Evolutionary conservation across 2,888 invertebrate genomes (phyloP).

Genomic region (Toxonevra muliebris): DNA sequence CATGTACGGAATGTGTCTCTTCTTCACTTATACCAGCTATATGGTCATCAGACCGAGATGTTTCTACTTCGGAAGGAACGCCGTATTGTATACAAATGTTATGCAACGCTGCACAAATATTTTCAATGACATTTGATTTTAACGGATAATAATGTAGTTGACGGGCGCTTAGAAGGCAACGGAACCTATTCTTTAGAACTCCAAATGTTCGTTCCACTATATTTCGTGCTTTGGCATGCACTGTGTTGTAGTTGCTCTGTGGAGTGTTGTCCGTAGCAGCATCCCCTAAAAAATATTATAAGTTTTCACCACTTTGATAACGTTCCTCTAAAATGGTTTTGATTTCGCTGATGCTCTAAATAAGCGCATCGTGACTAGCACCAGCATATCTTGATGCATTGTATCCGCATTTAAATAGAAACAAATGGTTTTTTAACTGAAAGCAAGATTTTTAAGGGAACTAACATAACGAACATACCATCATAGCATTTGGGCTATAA

Average conservation of each 20-base stretch:
- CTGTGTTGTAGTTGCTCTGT: neutral
- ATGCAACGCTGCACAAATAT: conserved; percentile 2
- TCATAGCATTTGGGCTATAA: conserved; percentile 19
- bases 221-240: neutral
- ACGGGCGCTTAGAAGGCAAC: neutral
- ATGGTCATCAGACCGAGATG: too few species aligned
- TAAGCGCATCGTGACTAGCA: conserved; percentile 24
- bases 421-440: too few species aligned
- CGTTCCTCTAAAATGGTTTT: neutral
- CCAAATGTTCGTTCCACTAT: conserved; percentile 1
- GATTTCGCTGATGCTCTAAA: conserved; percentile 19
- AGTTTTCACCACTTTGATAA: conserved; percentile 9
- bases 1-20: too few species aligned
- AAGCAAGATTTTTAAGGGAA: neutral
- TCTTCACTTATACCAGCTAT: too few species aligned
- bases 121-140: conserved; percentile 1
- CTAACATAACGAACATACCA: conserved; percentile 2
- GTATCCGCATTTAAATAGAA: conserved; percentile 31
- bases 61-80: too few species aligned
- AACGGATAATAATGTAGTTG: neutral
- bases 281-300: conserved; percentile 21
- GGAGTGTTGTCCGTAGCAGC: neutral
- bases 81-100: neutral
- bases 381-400: conserved; percentile 28
- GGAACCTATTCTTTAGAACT: conserved; percentile 5